Base-by-base conservation (phyloP, 1,140 invertebrate species). In the Drosophila lacteicornis region DNA sequence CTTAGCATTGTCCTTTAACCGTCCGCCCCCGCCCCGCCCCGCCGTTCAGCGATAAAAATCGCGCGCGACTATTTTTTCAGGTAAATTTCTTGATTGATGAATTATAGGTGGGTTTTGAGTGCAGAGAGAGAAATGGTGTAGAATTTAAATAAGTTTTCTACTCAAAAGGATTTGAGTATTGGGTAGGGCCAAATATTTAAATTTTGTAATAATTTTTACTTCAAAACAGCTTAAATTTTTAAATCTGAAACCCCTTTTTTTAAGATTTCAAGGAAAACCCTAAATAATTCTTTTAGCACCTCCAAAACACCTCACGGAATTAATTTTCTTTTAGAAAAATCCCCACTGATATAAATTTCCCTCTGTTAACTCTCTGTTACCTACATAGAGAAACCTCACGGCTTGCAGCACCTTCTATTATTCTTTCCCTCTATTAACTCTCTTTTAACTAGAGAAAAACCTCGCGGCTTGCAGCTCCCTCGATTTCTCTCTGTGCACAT, bases 1-100 rank as follows among this genome's bases (percentile, higher is more conserved):
- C 53, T 50, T 42, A 43, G 38, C 27, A 47, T 55, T 75, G 60
- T 55, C 63, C 75, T 71, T 63, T 51, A 58, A 46, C 56, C 56
- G 61, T 43, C 42, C 45, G 30, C 43, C 55, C 40, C 38, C 62
- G 22, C 22, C 22, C 46, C 9, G 13, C 40, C n/a, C 22, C 61
- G 47, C 38, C 56, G 67, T 77, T 83, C 50, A 66, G n/a, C 80
- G 75, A 87, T 87, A 79, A 61, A 79, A 86, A 83, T 87, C 82
- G 68, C 59, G 83, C 55, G 50, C 82, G 40, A 79, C 80, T 73
- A 62, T 76, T 82, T 74, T 63, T 45, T 38, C 9, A 12, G 45
- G 36, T 57, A 87, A 59, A 56, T 73, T 82, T 77, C 79, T 68
- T 79, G 47, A 66, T 67, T 76, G 62, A 85, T 81, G 67, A 55